Evolutionary conservation across 2,113 vertebrate species (phyloP).

Genomic region (Halcyon senegalensis): DNA sequence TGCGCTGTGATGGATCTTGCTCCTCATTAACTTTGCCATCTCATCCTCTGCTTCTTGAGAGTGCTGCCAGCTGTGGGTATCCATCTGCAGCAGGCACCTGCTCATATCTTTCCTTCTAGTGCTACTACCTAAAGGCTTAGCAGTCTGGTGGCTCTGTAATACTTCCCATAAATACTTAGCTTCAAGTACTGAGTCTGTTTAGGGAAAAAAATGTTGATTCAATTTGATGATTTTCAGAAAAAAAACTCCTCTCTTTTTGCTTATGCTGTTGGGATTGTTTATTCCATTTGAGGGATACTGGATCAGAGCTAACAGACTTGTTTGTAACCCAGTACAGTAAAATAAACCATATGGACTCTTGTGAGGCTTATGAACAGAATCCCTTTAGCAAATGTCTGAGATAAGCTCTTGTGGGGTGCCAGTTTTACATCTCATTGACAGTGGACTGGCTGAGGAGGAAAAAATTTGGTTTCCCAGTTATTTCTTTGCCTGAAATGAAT

Average conservation of each 20-base stretch:
- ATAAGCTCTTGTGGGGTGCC: background rate
- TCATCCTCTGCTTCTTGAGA: slow-evolving; percentile 63
- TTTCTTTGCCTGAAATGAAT: background rate
- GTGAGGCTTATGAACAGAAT: background rate
- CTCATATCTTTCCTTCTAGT: background rate
- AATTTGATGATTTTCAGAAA: background rate
- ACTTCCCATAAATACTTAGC: background rate
- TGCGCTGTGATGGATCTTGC: slow-evolving; percentile 70
- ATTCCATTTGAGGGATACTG: background rate
- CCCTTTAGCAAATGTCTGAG: background rate
- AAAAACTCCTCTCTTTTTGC: background rate
- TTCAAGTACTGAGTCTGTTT: rapidly evolving
- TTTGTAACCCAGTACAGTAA: rapidly evolving
- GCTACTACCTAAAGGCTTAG: background rate
- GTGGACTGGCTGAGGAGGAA: background rate
- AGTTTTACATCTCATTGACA: background rate
- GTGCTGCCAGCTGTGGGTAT: slow-evolving; percentile 63
- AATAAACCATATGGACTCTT: background rate
- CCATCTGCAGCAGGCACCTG: slow-evolving; percentile 67
- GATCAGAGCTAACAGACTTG: background rate
- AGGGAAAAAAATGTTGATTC: background rate
- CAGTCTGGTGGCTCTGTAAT: background rate
- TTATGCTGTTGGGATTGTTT: background rate
- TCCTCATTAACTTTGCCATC: slow-evolving; percentile 73
- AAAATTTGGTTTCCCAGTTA: background rate